Evolutionary conservation across 2,888 invertebrate species (phyloP), one percentile per base, ranked within the genome.

Genomic region (Xylota sylvarum): DNA sequence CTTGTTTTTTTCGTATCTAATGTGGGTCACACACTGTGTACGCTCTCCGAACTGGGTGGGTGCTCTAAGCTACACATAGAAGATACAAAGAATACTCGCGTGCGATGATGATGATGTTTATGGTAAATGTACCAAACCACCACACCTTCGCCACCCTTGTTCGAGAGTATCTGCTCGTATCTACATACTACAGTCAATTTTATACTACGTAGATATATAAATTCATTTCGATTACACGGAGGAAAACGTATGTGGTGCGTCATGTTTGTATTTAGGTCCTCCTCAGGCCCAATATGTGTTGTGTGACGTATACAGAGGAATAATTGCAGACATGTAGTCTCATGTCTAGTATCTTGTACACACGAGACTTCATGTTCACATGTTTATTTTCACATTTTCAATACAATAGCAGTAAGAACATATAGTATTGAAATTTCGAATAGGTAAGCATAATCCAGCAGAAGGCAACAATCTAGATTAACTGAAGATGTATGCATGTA

Each of bases 351-450:
- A 23, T 74, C 40, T 50, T 64, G 55, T 84, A 74, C 56, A 78
- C 48, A 78, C 48, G 46, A 55, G 62, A 14, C 40, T 6, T 27
- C 52, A 79, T 74, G 73, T 74, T 79, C 62, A 64, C 50, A 69
- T 70, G 37, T 79, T 40, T 60, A 17, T 65, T 48, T 65, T 40
- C 10, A 19, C 27, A 56, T 56, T 23, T 23, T 43, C 72, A 85
- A 85, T 80, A 85, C 85, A 79, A 85, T 67, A 72, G 70, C 72
- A 77, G 46, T 70, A 37, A 62, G 70, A 80, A 80, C 80, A 76
- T 85, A 77, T 84, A 81, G 85, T 85, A 76, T 85, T 85, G 85
- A 85, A 67, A 67, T 72, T 81, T 48, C 32, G 83, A 80, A 50
- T 81, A 85, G 85, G 85, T 72, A n/a, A 85, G 58, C 85, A 85